phyloP scores from a whole-genome alignment of 2,888 invertebrate genomes.

The Diplolepis rosae region DNA sequence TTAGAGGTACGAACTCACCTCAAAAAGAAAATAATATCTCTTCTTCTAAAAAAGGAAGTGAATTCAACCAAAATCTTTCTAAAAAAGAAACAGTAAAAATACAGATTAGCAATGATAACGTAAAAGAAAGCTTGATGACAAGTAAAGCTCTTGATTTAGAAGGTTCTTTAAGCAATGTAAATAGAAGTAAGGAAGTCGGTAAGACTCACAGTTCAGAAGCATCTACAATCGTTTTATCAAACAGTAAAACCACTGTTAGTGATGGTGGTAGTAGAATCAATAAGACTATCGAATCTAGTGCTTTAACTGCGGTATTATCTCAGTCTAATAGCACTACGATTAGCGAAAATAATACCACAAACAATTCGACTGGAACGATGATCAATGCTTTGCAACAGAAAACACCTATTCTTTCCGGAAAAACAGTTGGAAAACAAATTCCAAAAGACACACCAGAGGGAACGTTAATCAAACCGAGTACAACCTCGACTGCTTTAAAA shows the following conservation, averaged over 20 bases:
- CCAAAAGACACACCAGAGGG: not conserved
- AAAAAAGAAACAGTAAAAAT: not conserved
- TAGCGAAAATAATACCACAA: not conserved
- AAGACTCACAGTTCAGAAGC: conserved; percentile 38
- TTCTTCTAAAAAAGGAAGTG: conserved; percentile 7
- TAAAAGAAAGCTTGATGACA: not conserved
- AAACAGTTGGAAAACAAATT: not conserved
- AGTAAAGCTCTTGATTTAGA: not conserved
- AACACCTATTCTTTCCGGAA: not conserved
- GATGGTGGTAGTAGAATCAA: not conserved
- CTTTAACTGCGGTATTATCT: conserved; percentile 48
- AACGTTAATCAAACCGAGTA: not conserved
- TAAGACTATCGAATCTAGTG: conserved; percentile 38
- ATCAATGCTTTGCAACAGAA: not conserved
- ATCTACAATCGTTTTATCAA: conserved; percentile 37
- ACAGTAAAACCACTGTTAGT: not conserved
- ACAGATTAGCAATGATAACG: too few relatives aligned
- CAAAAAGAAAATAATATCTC: not conserved
- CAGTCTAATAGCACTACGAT: not conserved
- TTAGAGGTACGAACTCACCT: conserved; percentile 18
- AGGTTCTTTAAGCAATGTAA: not conserved
- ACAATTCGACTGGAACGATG: not conserved
- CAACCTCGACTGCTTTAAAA: conserved; percentile 2
- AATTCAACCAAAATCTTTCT: not conserved
- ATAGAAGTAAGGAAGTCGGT: not conserved